phyloP scores from a whole-genome alignment of 2,113 vertebrate species.

The Candoia aspera region DNA sequence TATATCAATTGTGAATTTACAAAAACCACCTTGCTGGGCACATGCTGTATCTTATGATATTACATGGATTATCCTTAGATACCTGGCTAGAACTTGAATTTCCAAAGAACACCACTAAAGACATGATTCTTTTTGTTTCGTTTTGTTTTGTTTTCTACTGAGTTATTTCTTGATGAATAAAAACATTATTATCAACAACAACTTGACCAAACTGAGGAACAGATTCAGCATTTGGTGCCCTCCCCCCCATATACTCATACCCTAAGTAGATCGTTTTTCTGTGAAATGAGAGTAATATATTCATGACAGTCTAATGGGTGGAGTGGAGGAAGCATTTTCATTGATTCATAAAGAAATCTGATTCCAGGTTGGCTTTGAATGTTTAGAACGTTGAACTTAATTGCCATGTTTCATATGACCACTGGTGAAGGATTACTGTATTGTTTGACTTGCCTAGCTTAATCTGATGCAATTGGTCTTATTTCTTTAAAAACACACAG shows the following conservation, averaged over 20 bases:
- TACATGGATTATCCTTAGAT: too few species aligned
- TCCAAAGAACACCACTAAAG: too few species aligned
- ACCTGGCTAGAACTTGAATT: too few species aligned
- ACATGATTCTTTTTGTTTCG: too few species aligned
- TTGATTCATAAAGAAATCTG: constrained; percentile 1
- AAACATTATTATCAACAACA: neutral
- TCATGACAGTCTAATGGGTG: neutral
- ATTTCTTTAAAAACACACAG: neutral
- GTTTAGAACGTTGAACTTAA: constrained; percentile 5
- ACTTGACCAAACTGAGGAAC: neutral
- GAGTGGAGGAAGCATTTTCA: neutral
- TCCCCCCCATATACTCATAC: neutral
- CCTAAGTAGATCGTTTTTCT: neutral
- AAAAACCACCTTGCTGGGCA: too few species aligned
- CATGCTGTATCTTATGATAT: too few species aligned
- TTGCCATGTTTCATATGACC: neutral
- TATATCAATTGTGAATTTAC: too few species aligned
- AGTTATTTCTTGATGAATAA: neutral
- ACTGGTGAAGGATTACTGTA: constrained; percentile 9
- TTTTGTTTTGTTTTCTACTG: too few species aligned
- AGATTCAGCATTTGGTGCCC: neutral
- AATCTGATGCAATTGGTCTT: neutral
- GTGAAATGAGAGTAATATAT: neutral
- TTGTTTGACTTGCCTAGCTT: constrained; percentile 7
- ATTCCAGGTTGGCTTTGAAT: neutral